phyloP scores from a whole-genome alignment of 2,888 invertebrate species.

The Colletes collaris region DNA sequence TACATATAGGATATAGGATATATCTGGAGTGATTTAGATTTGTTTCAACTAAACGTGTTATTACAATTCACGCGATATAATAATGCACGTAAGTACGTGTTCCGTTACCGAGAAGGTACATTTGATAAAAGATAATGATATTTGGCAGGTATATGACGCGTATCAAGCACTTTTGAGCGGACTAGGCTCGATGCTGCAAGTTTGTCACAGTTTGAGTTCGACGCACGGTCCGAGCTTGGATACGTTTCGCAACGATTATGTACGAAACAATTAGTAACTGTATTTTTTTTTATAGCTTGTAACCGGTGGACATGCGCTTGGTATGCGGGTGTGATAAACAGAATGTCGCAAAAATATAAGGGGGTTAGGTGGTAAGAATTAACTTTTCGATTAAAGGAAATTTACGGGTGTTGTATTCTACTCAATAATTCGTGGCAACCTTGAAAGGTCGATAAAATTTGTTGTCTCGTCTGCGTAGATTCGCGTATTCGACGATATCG shows the following conservation, averaged over 20 bases:
- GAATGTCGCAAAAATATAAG: conserved; percentile 15
- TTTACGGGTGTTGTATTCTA: conserved; percentile 8
- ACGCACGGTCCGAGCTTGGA: conserved; percentile 73
- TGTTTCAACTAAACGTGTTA: no score
- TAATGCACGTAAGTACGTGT: no score
- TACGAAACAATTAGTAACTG: conserved; percentile 73
- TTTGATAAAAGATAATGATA: conserved; percentile 59
- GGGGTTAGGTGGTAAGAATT: conserved; percentile 38
- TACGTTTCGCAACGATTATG: conserved; percentile 79
- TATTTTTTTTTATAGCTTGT: conserved; percentile 67
- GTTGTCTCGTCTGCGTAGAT: conserved; percentile 10
- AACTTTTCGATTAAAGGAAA: conserved; percentile 10
- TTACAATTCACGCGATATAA: no score
- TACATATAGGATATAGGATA: no score
- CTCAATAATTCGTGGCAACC: neutral
- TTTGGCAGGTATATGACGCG: conserved; percentile 87
- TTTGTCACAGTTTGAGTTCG: conserved; percentile 85
- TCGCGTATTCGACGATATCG: neutral
- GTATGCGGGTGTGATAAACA: conserved; percentile 75
- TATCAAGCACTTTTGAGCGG: conserved; percentile 88
- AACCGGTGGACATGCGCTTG: conserved; percentile 75
- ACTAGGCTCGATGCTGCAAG: conserved; percentile 87
- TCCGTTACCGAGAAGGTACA: no score
- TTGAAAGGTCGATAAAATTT: neutral
- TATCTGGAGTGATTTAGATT: no score